A percentile compares a stretch with the other conserved stretches of the same genome.
Conservation (phyloP, 2,888 invertebrate genomes). For the Phaonia tiefii region DNA sequence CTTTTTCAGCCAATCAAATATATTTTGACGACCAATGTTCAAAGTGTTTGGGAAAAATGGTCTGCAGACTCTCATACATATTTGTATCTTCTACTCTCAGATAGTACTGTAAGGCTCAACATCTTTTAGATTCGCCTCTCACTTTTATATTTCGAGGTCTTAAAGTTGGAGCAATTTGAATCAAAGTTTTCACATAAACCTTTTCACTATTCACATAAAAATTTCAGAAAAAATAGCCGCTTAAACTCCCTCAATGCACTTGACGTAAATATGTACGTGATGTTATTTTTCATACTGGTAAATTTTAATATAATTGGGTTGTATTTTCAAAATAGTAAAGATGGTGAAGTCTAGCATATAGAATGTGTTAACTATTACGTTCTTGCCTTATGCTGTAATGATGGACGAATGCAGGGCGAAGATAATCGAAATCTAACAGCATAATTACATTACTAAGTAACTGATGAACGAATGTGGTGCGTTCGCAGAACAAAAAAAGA, state of each 20-base stretch:
- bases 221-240: too few relatives aligned
- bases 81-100: neutral
- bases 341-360: slow-evolving; percentile 16
- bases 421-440: too few relatives aligned
- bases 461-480: too few relatives aligned
- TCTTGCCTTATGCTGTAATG: too few relatives aligned
- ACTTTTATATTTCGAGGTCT: slow-evolving; percentile 29
- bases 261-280: neutral
- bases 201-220: slow-evolving; percentile 21
- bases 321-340: too few relatives aligned
- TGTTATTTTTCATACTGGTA: slow-evolving; percentile 12
- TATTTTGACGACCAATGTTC: neutral
- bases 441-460: too few relatives aligned
- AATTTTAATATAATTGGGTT: slow-evolving; percentile 1
- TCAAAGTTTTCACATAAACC: slow-evolving; percentile 30
- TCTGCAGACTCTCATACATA: neutral
- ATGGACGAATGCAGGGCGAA: too few relatives aligned
- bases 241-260: too few relatives aligned
- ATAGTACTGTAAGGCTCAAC: neutral
- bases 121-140: neutral
- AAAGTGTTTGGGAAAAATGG: neutral
- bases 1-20: slow-evolving; percentile 1
- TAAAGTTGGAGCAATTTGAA: slow-evolving; percentile 24
- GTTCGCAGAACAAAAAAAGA: too few relatives aligned
- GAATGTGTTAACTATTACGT: too few relatives aligned